Base-by-base conservation (phyloP, 92 coral and sea anemone species). In the Actinernus sp. region DNA sequence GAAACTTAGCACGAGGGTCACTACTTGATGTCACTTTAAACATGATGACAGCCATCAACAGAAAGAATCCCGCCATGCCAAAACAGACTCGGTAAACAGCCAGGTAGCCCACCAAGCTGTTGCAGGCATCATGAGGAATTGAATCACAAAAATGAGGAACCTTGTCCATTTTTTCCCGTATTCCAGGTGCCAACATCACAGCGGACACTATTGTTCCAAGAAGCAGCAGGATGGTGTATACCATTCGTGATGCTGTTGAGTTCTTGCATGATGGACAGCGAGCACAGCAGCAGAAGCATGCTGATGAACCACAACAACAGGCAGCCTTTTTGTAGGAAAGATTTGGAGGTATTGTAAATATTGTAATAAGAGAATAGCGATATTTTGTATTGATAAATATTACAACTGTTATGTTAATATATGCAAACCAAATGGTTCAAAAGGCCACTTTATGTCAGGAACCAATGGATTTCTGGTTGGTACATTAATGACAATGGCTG, bases 11-110 rank as follows among this genome's bases (percentile, higher is more conserved):
- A 58, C 99, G 56, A 5, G 92, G 92, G 61, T 95, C 99, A 33
- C 82, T 59, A 53, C 99, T 95, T 49, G 92, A 87, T 23, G 78
- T 53, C n/a, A 95, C 97, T 59, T 91, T 91, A 43, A 91, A 72
- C 97, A 84, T 91, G 34, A 95, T 83, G 32, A 95, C 41, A 7
- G 90, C 88, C 85, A 95, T 62, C 38, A 95, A 34, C 19, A 91
- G 46, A 86, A 95, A 95, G 83, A 95, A 95, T 3, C 83, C 91
- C 6, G 99, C 97, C 99, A 95, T 95, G 18, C 87, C 95, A 77
- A 95, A 95, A 41, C 99, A 95, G 12, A 95, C 99, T 31, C 99
- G 68, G 73, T 95, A 95, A 23, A 95, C 99, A 7, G 99, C 99
- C 29, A 83, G 64, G 55, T 95, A 95, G 3, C 99, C 99, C 24